phyloP scores from a whole-genome alignment of 1,140 invertebrate genomes.

The Lordiphosa clarofinis region DNA sequence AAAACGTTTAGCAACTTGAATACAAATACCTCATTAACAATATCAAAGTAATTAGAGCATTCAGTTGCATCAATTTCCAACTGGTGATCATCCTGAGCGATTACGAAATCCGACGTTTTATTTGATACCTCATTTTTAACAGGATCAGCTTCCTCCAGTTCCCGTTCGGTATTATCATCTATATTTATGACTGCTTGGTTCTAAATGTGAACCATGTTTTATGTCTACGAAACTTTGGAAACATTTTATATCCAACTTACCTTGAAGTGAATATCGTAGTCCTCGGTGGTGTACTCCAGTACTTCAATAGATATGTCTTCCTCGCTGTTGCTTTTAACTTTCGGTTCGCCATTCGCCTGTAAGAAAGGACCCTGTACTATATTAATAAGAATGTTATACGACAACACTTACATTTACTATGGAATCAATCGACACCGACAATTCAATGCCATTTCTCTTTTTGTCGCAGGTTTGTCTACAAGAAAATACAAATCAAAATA shows the following conservation, averaged over 20 bases:
- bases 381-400: fast-evolving
- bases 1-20: too few species aligned
- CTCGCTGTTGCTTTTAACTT: not conserved
- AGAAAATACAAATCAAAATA: not conserved
- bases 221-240: not conserved
- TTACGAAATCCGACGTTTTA: not conserved
- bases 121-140: not conserved
- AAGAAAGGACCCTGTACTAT: not conserved
- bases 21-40: conserved; percentile 1
- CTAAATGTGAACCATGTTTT: not conserved
- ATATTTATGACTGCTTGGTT: not conserved
- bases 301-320: conserved; percentile 8
- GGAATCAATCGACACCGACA: conserved; percentile 5
- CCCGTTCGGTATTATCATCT: not conserved
- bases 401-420: conserved; percentile 24
- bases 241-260: not conserved
- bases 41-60: conserved; percentile 8
- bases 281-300: conserved; percentile 1
- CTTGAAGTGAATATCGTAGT: not conserved
- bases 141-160: not conserved
- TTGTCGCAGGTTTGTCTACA: conserved; percentile 27
- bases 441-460: not conserved
- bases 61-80: conserved; percentile 2
- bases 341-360: not conserved
- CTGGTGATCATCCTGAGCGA: not conserved